Evolutionary conservation across 1,140 invertebrate genomes (phyloP).

Genomic region (Drosophila repletoides): DNA sequence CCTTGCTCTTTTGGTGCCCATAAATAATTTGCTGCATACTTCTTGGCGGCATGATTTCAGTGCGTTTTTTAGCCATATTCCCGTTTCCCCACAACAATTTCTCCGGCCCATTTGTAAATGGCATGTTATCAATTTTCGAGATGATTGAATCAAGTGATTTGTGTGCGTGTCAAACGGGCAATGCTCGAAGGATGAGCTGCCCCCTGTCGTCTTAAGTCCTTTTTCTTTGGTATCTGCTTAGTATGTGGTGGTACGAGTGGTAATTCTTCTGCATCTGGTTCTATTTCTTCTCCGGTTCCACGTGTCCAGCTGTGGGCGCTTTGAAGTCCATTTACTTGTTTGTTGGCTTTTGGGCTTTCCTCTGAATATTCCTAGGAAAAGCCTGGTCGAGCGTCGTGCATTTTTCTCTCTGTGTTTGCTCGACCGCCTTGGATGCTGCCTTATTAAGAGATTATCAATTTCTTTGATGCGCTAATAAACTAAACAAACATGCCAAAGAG

Average conservation of each 20-base stretch:
- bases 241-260: neutral
- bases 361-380: conserved; percentile 41
- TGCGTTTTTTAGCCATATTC: conserved; percentile 47
- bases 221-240: neutral
- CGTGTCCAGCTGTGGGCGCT: conserved; percentile 46
- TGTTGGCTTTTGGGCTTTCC: conserved; percentile 65
- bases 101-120: conserved; percentile 76
- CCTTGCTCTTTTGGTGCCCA: conserved; percentile 44
- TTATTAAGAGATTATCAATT: conserved; percentile 79
- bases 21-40: conserved; percentile 79
- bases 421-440: conserved; percentile 38
- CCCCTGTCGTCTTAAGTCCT: neutral
- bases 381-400: neutral
- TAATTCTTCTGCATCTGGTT: no score
- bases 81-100: neutral
- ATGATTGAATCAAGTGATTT: conserved; percentile 82
- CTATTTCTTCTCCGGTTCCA: neutral
- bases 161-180: conserved; percentile 70
- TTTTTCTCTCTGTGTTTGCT: conserved; percentile 43
- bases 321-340: conserved; percentile 37
- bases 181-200: neutral
- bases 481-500: conserved; percentile 39
- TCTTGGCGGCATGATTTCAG: conserved; percentile 33
- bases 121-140: conserved; percentile 82
- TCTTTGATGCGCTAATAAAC: conserved; percentile 64